Evolutionary conservation across 2,888 invertebrate genomes (phyloP), one percentile per base, ranked within the genome.

Genomic region (Linhomoeus sp.): DNA sequence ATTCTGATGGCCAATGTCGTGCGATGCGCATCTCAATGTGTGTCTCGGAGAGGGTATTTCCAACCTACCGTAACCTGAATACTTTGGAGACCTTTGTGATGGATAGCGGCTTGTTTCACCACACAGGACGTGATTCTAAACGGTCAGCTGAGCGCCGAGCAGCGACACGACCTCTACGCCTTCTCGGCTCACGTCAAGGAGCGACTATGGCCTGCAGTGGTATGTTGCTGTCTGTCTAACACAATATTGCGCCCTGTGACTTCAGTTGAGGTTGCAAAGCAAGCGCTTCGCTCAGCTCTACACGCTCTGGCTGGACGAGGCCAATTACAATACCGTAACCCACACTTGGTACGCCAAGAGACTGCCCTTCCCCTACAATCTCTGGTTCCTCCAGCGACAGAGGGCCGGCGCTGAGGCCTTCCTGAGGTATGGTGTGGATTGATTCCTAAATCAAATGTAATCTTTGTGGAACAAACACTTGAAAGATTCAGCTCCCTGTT

Each of bases 311-410:
- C 72, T 84, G 2, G 85, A 90, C 61, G 76, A 78, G 49, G 76
- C 76, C 58, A 90, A 88, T 65, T 79, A 77, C 62, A 70, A 75
- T 40, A 81, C 85, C 51, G 65, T 83, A 14, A 81, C 81, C 2
- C 73, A 82, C 52, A 78, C 81, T 0, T 79, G 84, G 73, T 88
- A 80, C 67, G 79, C 81, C 3, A 80, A 77, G 66, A 77, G 79
- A 17, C 70, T 86, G 36, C 77, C 80, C 43, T 79, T 86, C 61
- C 86, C 88, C 17, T 78, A 84, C 49, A 86, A 83, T 65, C 80
- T 81, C 60, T 80, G 79, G 20, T 23, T 3, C 3, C 17, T 40
- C 15, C 55, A 58, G 45, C 55, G 52, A 41, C 39, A 56, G 41
- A 51, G 57, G 29, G 52, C 52, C 39, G 49, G 50, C 41, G 57